Evolutionary conservation across 2,888 invertebrate genomes (phyloP).

Genomic region (Microctonus brassicae): DNA sequence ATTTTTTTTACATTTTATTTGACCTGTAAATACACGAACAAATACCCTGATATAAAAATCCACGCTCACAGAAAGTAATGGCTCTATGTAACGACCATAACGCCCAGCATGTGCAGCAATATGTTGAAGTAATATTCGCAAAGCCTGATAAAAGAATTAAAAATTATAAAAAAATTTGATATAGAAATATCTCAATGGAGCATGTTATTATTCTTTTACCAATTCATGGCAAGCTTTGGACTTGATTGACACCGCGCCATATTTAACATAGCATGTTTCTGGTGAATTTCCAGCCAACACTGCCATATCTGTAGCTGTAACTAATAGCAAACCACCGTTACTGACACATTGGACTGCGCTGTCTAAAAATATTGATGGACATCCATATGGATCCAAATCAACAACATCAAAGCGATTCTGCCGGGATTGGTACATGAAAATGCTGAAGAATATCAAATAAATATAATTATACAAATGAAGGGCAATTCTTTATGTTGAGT

Average conservation of each 20-base stretch:
- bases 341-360: constrained; percentile 85
- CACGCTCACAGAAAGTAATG: constrained; percentile 89
- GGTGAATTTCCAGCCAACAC: constrained; percentile 95
- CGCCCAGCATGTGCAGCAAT: constrained; percentile 94
- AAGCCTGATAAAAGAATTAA: constrained; percentile 83
- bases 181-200: not conserved
- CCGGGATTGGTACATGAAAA: constrained; percentile 87
- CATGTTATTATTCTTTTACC: constrained; percentile 71
- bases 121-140: constrained; percentile 92
- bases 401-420: constrained; percentile 85
- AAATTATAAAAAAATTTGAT: constrained; percentile 11
- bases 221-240: constrained; percentile 95
- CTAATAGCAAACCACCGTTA: constrained; percentile 88
- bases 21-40: constrained; percentile 85
- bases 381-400: constrained; percentile 98
- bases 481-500: not conserved
- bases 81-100: constrained; percentile 92
- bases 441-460: constrained; percentile 75
- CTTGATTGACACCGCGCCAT: constrained; percentile 90
- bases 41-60: constrained; percentile 98
- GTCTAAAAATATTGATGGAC: constrained; percentile 93
- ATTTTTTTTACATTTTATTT: constrained; percentile 87
- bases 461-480: not conserved
- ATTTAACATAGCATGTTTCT: constrained; percentile 94
- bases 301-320: constrained; percentile 98